Conservation (phyloP, 2,113 vertebrate genomes). For the Rhea pennata region DNA sequence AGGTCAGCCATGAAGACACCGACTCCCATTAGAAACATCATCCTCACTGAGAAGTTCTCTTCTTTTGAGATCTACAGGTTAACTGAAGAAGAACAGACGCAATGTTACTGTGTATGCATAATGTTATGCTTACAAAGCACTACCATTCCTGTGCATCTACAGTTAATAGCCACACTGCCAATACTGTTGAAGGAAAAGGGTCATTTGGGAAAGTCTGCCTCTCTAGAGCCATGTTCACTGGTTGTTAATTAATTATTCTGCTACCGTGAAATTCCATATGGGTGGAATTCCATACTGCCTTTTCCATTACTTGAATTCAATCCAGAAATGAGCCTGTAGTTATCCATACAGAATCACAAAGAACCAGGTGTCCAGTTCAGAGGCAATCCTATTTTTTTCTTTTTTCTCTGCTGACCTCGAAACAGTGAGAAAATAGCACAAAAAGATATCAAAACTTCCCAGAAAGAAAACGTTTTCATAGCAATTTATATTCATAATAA, state of each 20-base stretch:
- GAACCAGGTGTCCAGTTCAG: background rate
- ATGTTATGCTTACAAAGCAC: background rate
- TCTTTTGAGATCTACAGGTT: background rate
- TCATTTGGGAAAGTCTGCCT: background rate
- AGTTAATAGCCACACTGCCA: background rate
- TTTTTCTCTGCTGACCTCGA: background rate
- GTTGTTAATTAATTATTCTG: background rate
- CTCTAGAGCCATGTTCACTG: background rate
- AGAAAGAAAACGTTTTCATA: background rate
- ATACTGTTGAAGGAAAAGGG: background rate
- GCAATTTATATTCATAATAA: background rate
- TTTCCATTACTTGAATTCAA: background rate
- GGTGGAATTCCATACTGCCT: background rate
- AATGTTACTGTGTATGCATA: background rate
- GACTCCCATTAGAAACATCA: constrained; percentile 1
- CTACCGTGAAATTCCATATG: background rate
- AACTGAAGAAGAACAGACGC: background rate
- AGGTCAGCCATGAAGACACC: background rate
- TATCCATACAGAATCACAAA: background rate
- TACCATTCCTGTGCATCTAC: background rate
- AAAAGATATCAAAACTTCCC: background rate
- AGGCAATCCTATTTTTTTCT: background rate
- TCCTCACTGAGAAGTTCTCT: background rate
- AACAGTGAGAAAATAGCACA: background rate
- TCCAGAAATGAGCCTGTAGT: background rate